Percentiles rank a stretch among this genome's conserved stretches.
phyloP scores from a whole-genome alignment of 2,888 invertebrate genomes.

The Sylvicola cinctus region DNA sequence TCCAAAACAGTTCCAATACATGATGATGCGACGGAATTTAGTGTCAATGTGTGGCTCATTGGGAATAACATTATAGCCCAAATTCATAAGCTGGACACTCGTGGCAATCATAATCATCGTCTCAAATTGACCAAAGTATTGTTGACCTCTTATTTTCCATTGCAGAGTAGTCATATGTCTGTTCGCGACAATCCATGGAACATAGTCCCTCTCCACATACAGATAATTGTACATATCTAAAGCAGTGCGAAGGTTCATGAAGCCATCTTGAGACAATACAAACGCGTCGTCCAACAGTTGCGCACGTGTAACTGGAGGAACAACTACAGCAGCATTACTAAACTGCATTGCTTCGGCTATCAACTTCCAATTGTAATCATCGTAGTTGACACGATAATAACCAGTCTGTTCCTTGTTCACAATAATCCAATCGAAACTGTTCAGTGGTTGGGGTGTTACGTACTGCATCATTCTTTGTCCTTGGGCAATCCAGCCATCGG shows the following conservation, averaged over 20 bases:
- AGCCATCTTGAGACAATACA: constrained; percentile 46
- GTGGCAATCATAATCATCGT: too few species aligned
- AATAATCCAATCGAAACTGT: constrained; percentile 31
- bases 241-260: constrained; percentile 36
- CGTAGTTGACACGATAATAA: constrained; percentile 47
- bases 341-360: constrained; percentile 25
- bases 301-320: constrained; percentile 48
- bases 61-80: too few species aligned
- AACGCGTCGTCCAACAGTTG: constrained; percentile 66
- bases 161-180: too few species aligned
- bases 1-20: too few species aligned
- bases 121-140: too few species aligned
- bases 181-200: constrained; percentile 53
- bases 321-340: constrained; percentile 23
- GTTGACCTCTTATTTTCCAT: too few species aligned
- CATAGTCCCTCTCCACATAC: constrained; percentile 40
- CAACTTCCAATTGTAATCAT: constrained; percentile 32
- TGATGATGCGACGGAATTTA: too few species aligned
- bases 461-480: too few species aligned
- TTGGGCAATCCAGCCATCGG: constrained; percentile 9
- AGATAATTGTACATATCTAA: constrained; percentile 49
- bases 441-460: too few species aligned
- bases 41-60: too few species aligned
- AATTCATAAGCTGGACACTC: too few species aligned
- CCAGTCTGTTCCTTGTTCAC: constrained; percentile 39